Evolutionary conservation across 2,888 invertebrate species (phyloP).

Genomic region (Conchocele bisecta): DNA sequence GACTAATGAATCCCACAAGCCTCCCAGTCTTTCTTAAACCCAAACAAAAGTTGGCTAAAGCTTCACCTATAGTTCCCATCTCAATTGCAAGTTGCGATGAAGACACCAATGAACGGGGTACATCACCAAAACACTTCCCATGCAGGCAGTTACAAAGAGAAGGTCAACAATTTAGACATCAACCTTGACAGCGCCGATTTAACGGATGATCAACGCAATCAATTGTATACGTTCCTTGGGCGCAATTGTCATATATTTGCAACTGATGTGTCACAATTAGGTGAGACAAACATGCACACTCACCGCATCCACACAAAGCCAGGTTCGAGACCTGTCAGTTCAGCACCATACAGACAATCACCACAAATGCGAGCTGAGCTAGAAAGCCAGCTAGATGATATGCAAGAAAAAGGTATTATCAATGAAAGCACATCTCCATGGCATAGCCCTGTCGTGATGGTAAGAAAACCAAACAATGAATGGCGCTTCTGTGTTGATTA

Average conservation of each 20-base stretch:
- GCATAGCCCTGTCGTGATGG: conserved; percentile 21
- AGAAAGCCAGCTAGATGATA: conserved; percentile 19
- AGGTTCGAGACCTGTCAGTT: conserved; percentile 11
- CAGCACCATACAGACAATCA: conserved; percentile 7
- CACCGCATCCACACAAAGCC: conserved; percentile 31
- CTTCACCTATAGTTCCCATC: too few relatives aligned
- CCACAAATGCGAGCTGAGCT: too few relatives aligned
- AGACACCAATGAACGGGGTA: too few relatives aligned
- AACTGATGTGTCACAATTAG: conserved; percentile 20
- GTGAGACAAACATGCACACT: conserved; percentile 7
- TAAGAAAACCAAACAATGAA: conserved; percentile 30
- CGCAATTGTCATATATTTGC: conserved; percentile 21
- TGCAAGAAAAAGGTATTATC: conserved; percentile 5
- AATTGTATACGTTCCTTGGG: conserved; percentile 1
- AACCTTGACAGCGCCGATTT: background rate
- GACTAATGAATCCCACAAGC: conserved; percentile 19
- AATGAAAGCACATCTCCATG: conserved; percentile 15
- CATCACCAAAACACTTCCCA: background rate
- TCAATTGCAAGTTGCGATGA: too few relatives aligned
- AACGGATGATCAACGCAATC: background rate
- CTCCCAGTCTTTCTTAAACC: conserved; percentile 5
- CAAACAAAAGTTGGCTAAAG: conserved; percentile 7
- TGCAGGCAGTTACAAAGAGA: background rate
- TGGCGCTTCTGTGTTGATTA: conserved; percentile 29
- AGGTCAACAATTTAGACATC: conserved; percentile 10